phyloP scores from a whole-genome alignment of 2,113 vertebrate genomes.

The Saccopteryx bilineata region DNA sequence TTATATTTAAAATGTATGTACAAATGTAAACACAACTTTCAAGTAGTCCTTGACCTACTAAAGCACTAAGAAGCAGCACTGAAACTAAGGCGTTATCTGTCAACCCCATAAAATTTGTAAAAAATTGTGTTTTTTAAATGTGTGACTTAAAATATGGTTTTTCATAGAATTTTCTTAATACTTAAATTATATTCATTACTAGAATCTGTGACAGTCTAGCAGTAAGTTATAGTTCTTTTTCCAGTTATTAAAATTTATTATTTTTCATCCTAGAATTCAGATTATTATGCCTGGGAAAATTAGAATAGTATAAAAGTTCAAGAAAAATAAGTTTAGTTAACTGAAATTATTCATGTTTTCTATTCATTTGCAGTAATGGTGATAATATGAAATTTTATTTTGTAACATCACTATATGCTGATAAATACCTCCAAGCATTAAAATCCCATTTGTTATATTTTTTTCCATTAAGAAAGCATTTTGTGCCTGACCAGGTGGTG shows the following conservation, averaged over 20 bases:
- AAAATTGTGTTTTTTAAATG: neutral
- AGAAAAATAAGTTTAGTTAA: neutral
- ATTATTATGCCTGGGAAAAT: conserved; percentile 3
- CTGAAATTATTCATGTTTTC: conserved; percentile 15
- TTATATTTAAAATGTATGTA: neutral
- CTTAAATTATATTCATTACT: conserved; percentile 37
- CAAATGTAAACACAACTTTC: neutral
- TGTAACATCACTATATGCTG: neutral
- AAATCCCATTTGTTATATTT: neutral
- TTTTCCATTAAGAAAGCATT: neutral
- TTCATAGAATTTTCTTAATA: conserved; percentile 8
- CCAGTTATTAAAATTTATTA: conserved; percentile 11
- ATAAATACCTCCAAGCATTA: neutral
- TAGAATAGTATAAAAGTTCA: conserved; percentile 11
- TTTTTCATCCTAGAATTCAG: conserved; percentile 44
- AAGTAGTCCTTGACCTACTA: neutral
- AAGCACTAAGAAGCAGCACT: conserved; percentile 2
- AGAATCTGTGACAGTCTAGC: neutral
- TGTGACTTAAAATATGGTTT: neutral
- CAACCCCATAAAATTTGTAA: neutral
- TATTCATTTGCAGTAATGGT: neutral
- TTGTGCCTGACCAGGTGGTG: neutral
- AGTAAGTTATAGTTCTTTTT: neutral
- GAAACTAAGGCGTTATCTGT: neutral
- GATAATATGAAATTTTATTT: neutral